Percentiles rank a stretch among this genome's conserved stretches.
Conservation (phyloP, 2,797 vertebrate species). For the Gymnoscopelus microlampas region DNA sequence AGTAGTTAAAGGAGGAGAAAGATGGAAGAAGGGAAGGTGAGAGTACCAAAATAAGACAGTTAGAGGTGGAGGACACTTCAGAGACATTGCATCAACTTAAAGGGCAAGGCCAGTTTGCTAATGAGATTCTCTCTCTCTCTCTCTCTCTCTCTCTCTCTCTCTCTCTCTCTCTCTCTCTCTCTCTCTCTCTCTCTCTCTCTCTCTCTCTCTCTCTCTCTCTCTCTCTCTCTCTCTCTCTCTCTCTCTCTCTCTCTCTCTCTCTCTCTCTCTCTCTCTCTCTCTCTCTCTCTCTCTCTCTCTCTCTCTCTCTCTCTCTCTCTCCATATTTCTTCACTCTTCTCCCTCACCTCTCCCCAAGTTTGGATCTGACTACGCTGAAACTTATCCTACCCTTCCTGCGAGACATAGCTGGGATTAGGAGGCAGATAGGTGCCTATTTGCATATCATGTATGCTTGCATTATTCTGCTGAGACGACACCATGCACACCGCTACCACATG, state of each 20-base stretch:
- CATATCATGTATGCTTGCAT: no score
- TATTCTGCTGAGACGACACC: no score
- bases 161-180: conserved; percentile 39
- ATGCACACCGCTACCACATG: no score
- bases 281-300: conserved; percentile 30
- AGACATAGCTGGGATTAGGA: no score
- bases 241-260: conserved; percentile 33
- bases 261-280: conserved; percentile 34
- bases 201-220: conserved; percentile 34
- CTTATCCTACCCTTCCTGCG: no score
- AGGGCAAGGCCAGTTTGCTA: conserved; percentile 61
- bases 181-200: conserved; percentile 34
- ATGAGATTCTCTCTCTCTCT: conserved; percentile 58
- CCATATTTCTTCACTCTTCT: conserved; percentile 9
- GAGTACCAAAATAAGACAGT: background rate
- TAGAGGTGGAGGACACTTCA: conserved; percentile 33
- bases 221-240: conserved; percentile 34
- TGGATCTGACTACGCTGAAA: background rate
- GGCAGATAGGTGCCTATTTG: no score
- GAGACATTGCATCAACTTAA: conserved; percentile 63
- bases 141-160: no score
- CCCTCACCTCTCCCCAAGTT: conserved; percentile 24
- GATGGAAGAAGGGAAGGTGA: background rate
- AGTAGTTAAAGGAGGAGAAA: conserved; percentile 27
- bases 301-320: conserved; percentile 24